Conservation (phyloP, 2,888 invertebrate species). For the Drosophila rellima region DNA sequence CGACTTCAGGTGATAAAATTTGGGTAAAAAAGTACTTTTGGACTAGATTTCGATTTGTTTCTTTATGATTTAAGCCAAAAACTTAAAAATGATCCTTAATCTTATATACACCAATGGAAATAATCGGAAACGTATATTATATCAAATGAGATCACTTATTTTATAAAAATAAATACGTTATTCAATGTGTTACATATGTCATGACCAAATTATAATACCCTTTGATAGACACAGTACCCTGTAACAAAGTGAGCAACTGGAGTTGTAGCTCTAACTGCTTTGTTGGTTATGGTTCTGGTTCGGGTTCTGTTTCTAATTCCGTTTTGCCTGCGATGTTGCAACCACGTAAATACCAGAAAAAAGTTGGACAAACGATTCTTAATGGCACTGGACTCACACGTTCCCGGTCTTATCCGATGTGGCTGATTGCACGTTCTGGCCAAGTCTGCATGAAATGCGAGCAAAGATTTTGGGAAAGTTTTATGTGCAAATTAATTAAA, state of each 20-base stretch:
- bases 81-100: too few species aligned
- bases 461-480: slow-evolving; percentile 68
- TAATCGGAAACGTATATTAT: neutral
- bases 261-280: slow-evolving; percentile 27
- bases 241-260: slow-evolving; percentile 12
- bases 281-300: slow-evolving; percentile 34
- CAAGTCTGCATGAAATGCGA: slow-evolving; percentile 51
- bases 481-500: slow-evolving; percentile 69
- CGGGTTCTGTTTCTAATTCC: slow-evolving; percentile 36
- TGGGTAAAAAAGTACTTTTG: too few species aligned
- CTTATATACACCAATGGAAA: too few species aligned
- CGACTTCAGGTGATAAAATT: too few species aligned
- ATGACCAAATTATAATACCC: neutral
- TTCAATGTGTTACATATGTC: neutral
- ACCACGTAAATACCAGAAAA: slow-evolving; percentile 37
- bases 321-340: slow-evolving; percentile 42
- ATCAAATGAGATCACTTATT: neutral
- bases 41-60: too few species aligned
- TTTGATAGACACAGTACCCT: neutral
- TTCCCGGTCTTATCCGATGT: slow-evolving; percentile 13
- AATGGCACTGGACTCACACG: slow-evolving; percentile 61
- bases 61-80: too few species aligned
- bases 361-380: slow-evolving; percentile 52
- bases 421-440: slow-evolving; percentile 47
- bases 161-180: neutral